phyloP scores from a whole-genome alignment of 1,140 invertebrate species.

The Penaeus vannamei region DNA sequence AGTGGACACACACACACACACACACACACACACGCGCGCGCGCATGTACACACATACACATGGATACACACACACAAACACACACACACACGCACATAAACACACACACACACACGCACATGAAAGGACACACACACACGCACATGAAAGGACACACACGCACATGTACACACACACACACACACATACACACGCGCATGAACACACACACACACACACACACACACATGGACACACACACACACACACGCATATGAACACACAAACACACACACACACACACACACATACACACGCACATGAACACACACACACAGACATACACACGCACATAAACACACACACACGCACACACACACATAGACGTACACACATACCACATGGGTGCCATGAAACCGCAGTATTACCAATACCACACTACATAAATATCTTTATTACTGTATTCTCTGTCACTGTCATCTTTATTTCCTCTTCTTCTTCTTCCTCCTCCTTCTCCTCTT shows the following conservation, averaged over 20 bases:
- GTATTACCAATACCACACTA: no score
- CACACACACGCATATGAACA: no score
- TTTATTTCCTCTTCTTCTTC: background rate
- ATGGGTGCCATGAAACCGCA: no score
- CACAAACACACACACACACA: constrained; percentile 28
- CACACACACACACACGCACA: background rate
- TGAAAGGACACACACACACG: background rate
- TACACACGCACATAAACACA: background rate
- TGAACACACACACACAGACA: background rate
- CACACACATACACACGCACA: constrained; percentile 17
- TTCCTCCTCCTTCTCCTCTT: background rate
- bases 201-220: constrained; percentile 2
- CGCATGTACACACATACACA: background rate
- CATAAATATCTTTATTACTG: no score
- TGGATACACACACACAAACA: background rate
- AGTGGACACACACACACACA: constrained; percentile 25
- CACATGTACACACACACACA: background rate
- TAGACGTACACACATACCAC: background rate
- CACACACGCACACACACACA: background rate
- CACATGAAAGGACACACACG: background rate
- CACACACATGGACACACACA: constrained; percentile 32
- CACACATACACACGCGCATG: background rate
- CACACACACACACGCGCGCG: constrained; percentile 16
- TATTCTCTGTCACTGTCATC: background rate
- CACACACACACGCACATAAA: background rate